Conservation (phyloP, 1,140 invertebrate genomes). For the Drosophila mauritiana region DNA sequence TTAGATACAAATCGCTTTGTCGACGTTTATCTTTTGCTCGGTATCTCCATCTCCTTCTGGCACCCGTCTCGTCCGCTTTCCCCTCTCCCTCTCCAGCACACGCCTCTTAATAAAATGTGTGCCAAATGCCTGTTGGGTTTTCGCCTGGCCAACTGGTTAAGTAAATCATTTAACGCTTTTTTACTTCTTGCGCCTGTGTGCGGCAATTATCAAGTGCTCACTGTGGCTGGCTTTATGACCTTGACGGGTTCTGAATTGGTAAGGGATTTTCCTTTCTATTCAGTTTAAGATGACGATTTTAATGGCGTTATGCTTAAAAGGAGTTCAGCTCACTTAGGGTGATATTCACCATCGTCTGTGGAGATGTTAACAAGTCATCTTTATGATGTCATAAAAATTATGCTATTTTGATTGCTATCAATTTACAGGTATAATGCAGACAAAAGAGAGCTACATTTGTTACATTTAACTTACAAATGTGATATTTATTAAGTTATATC, state of each 20-base stretch:
- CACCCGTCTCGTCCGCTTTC: background rate
- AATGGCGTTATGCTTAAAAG: conserved; percentile 6
- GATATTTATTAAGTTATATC: too few species aligned
- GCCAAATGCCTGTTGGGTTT: conserved; percentile 51
- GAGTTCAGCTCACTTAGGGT: background rate
- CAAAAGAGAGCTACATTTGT: too few species aligned
- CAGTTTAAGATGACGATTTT: conserved; percentile 9
- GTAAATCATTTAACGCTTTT: conserved; percentile 80
- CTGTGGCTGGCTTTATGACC: conserved; percentile 42
- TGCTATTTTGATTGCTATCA: background rate
- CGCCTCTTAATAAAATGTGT: conserved; percentile 47
- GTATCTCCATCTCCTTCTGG: conserved; percentile 28
- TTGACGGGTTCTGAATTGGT: conserved; percentile 21
- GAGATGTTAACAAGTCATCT: conserved; percentile 17
- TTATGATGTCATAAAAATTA: background rate
- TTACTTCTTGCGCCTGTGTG: conserved; percentile 40
- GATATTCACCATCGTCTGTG: conserved; percentile 4
- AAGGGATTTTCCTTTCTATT: conserved; percentile 28
- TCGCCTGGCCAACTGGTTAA: conserved; percentile 58
- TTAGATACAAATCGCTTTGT: conserved; percentile 83
- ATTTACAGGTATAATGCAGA: background rate
- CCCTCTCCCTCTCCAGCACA: conserved; percentile 24
- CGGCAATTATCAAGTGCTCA: conserved; percentile 55
- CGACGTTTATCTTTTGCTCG: conserved; percentile 67
- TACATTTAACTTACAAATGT: too few species aligned